Conservation (phyloP, 2,888 invertebrate genomes). For the Drosophila robusta region DNA sequence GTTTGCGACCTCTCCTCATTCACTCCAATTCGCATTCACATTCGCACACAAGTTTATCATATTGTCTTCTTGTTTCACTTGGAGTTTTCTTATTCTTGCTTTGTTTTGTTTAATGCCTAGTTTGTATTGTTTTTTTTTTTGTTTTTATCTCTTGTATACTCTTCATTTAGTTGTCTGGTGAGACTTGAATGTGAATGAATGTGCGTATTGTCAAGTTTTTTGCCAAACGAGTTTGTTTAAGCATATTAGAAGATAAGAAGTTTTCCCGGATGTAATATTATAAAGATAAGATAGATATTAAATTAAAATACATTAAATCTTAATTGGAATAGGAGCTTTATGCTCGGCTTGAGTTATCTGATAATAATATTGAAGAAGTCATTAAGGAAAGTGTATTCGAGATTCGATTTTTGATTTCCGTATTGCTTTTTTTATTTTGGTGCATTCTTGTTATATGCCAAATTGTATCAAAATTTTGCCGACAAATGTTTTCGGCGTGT, state of each 20-base stretch:
- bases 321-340: no score
- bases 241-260: no score
- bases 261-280: no score
- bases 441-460: conserved; percentile 62
- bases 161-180: conserved; percentile 14
- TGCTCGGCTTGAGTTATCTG: no score
- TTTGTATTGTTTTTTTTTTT: conserved; percentile 45
- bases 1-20: conserved; percentile 17
- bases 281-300: no score
- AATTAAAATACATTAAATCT: no score
- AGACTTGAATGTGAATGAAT: no score
- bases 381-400: conserved; percentile 33
- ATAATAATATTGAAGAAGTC: no score
- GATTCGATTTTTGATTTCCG: conserved; percentile 15
- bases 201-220: no score
- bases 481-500: conserved; percentile 39
- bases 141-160: conserved; percentile 30
- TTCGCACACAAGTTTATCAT: conserved; percentile 55
- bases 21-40: conserved; percentile 23
- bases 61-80: conserved; percentile 50
- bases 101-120: conserved; percentile 53
- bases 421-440: conserved; percentile 32
- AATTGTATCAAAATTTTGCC: conserved; percentile 53
- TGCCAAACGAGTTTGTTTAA: no score
- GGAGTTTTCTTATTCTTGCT: conserved; percentile 19